A percentile compares a stretch with the other conserved stretches of the same genome.
phyloP scores from a whole-genome alignment of 1,140 invertebrate species.

The Drosophila nannoptera region DNA sequence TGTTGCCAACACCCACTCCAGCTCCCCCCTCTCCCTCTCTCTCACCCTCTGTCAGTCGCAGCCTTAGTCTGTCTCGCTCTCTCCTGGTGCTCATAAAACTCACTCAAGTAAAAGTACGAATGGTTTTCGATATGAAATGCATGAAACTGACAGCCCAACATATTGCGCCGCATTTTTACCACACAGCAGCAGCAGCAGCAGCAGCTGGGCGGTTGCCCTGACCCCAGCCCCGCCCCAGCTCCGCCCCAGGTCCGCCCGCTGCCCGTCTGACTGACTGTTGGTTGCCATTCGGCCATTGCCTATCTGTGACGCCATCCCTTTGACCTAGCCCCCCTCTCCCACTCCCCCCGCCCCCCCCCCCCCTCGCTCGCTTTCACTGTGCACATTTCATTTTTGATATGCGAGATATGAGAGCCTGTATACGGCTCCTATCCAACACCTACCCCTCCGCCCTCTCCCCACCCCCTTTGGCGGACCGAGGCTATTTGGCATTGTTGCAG shows the following conservation, averaged over 20 bases:
- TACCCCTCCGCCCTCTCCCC: not conserved
- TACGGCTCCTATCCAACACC: constrained; percentile 31
- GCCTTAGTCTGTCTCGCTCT: not conserved
- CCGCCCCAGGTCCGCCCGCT: constrained; percentile 31
- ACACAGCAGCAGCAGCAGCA: constrained; percentile 20
- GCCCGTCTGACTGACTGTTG: constrained; percentile 54
- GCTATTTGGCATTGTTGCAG: constrained; percentile 56
- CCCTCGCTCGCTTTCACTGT: constrained; percentile 18
- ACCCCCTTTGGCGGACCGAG: constrained; percentile 17
- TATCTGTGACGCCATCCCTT: not conserved
- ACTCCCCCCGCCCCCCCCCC: not conserved
- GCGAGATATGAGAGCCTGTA: constrained; percentile 26
- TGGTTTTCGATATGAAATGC: constrained; percentile 77
- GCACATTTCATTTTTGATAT: constrained; percentile 36
- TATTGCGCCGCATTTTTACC: constrained; percentile 68
- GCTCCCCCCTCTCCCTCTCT: not conserved
- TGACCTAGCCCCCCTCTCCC: not conserved
- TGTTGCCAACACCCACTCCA: constrained; percentile 18
- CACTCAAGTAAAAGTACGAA: constrained; percentile 77
- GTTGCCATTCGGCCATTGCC: constrained; percentile 63
- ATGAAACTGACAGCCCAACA: constrained; percentile 76
- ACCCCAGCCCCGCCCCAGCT: not conserved
- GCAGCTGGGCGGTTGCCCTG: not conserved
- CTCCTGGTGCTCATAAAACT: constrained; percentile 65
- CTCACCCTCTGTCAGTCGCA: not conserved